Evolutionary conservation across 2,113 vertebrate species (phyloP), one percentile per base, ranked within the genome.

Genomic region (Corythaixoides concolor): DNA sequence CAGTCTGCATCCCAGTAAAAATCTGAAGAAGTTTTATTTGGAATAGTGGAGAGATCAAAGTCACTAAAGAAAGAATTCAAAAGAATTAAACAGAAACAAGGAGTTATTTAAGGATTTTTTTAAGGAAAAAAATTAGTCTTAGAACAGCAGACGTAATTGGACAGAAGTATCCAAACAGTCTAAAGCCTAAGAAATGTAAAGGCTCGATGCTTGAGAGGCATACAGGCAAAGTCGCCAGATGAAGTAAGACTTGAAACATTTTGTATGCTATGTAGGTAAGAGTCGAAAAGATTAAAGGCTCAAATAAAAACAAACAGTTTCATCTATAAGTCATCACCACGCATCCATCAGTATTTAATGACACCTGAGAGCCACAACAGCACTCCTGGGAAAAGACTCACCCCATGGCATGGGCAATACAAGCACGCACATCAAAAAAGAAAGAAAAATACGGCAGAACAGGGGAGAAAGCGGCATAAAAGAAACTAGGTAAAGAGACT

Each of bases 381-480:
- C 35, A 12, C 45, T 39, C 18, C 0, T 3, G 27, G 62, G 37
- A 66, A 35, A 37, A 81, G 35, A 81, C 22, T 16, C 6, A 5
- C 59, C 37, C 21, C 26, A 4, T 1, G 10, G 35, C 35, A 55
- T 3, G 1, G 1, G 50, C 32, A 88, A 53, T 26, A 64, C 3
- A 27, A 62, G 47, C 55, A 70, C 1, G 2, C 11, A n/a, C 13
- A 16, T 0, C 1, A 2, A 27, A 49, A 55, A 45, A 58, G 35
- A 39, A 47, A 75, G 59, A 30, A 19, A 83, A 76, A 33, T 2
- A 33, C 2, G 1, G 30, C 52, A 89, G 16, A 33, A 37, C 2
- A 43, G 17, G 21, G 21, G 19, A 55, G 15, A 41, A 73, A 33
- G 16, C 30, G 18, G 2, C 11, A 23, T 15, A 30, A 28, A 67